Base-by-base conservation (phyloP, 2,888 invertebrate species). In the Lagria hirta region DNA sequence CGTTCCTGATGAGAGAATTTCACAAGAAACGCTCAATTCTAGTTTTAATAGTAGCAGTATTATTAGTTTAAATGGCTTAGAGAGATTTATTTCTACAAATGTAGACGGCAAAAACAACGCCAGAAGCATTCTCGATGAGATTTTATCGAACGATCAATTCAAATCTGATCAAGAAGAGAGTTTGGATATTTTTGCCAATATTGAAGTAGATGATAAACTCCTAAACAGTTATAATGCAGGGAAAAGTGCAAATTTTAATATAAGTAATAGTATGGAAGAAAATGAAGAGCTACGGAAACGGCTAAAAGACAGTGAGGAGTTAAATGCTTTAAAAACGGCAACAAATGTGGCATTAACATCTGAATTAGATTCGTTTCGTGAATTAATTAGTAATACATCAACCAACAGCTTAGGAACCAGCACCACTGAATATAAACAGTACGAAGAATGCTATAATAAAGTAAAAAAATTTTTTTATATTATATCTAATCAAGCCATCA, bases 361-460 rank as follows among this genome's bases (percentile, higher is more conserved):
- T 2, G 76, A 78, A 55, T 65, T 76, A 32, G 75, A 76, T 56
- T 73, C 75, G 18, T 62, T 74, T 22, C 68, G 71, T 43, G 76
- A 77, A 52, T 56, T 70, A 5, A 69, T 70, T 1, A 75, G 76
- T 30, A 74, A 75, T 44, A 72, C 70, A 24, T 75, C 75, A 7
- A 74, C 74, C 1, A 69, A 71, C 30, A 77, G 76, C 48, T 75
- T 81, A 42, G 79, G 76, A 56, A 78, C 80, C 3, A 73, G 80
- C 55, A 79, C 84, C 5, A 83, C 84, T 14, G 86, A 86, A 52
- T 85, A 86, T 65, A 82, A 82, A 62, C 83, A 84, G 10, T 80
- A 84, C 61, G 84, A 84, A 55, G 82, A 85, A 47, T 83, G 81
- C 65, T 79, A 81, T 32, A 76, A 70, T 37, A 84, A 83, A 77